phyloP scores from a whole-genome alignment of 2,113 vertebrate species.

The Elanus axillaris region DNA sequence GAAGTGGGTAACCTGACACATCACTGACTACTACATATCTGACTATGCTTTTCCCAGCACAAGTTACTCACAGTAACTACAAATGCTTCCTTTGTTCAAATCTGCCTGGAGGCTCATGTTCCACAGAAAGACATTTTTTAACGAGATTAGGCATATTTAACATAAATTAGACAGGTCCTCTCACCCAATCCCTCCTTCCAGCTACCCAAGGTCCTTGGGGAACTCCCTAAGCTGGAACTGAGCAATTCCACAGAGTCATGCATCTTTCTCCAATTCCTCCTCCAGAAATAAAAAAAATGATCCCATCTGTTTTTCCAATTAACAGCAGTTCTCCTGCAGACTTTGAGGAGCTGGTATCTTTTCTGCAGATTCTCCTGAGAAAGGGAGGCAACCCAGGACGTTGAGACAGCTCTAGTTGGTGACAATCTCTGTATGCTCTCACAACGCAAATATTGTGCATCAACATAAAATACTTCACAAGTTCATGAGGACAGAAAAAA shows the following conservation, averaged over 20 bases:
- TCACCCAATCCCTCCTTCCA: slow-evolving; percentile 3
- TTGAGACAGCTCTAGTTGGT: neutral
- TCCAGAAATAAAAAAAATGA: neutral
- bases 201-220: neutral
- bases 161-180: slow-evolving; percentile 3
- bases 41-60: neutral
- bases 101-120: slow-evolving; percentile 1
- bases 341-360: neutral
- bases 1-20: neutral
- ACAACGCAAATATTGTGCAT: neutral
- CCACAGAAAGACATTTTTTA: neutral
- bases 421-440: neutral
- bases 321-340: neutral
- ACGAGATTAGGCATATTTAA: neutral
- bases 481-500: neutral
- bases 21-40: neutral
- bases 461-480: neutral
- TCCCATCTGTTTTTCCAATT: neutral
- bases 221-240: neutral
- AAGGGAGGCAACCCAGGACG: neutral
- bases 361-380: neutral
- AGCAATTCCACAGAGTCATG: neutral
- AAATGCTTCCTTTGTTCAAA: neutral
- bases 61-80: neutral
- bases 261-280: neutral